Conservation (phyloP, 2,113 vertebrate genomes). For the Poeciliopsis occidentalis region DNA sequence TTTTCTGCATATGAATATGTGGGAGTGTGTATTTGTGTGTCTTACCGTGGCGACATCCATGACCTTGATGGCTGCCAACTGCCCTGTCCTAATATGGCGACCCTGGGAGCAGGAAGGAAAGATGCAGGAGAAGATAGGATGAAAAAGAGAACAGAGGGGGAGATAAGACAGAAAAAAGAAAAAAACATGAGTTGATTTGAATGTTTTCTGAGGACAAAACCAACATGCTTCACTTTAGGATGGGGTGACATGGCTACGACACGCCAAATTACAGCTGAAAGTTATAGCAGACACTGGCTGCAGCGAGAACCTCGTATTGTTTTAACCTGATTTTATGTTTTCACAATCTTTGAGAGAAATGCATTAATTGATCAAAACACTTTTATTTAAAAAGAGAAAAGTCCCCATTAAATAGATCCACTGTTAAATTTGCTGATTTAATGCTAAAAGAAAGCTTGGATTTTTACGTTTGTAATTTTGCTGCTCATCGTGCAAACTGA, state of each 20-base stretch:
- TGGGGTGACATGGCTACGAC: too few species aligned
- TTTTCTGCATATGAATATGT: conserved; percentile 34
- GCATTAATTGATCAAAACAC: too few species aligned
- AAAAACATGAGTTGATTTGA: not conserved
- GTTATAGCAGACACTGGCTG: too few species aligned
- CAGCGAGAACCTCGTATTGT: too few species aligned
- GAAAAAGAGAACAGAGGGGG: not conserved
- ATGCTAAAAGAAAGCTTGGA: conserved; percentile 39
- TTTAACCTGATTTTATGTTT: too few species aligned
- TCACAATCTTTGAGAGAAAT: too few species aligned
- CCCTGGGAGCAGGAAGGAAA: conserved; percentile 60
- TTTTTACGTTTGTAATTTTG: conserved; percentile 49
- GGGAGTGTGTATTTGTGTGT: conserved; percentile 11
- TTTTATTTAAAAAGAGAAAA: not conserved
- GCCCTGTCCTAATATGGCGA: conserved; percentile 81
- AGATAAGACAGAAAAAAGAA: not conserved
- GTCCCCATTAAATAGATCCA: conserved; percentile 32
- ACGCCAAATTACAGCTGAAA: too few species aligned
- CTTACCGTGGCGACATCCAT: conserved; percentile 83
- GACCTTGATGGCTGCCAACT: conserved; percentile 82
- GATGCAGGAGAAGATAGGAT: too few species aligned
- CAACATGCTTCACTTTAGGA: not conserved
- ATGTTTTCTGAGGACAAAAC: not conserved
- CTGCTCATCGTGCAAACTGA: conserved; percentile 43
- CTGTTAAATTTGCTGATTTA: conserved; percentile 43